These are phyloP conservation scores for Axinella damicornis DNA, from an alignment of 37 sponge, comb jelly and placozoan genomes.

Conservation along the genomic window DNA sequence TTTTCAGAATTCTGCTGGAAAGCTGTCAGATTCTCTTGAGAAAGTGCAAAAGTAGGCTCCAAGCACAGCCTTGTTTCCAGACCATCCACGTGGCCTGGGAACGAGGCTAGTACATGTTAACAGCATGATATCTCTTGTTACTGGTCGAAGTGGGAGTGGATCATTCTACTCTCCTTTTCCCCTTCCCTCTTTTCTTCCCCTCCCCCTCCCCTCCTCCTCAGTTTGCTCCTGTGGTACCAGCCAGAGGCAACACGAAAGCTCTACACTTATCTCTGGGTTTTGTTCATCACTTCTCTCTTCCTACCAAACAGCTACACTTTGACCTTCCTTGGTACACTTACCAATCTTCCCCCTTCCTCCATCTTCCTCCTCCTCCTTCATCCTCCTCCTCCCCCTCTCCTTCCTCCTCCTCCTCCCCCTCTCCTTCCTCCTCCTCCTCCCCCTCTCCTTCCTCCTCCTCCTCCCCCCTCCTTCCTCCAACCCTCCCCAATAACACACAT, in stretches of 20 bases:
- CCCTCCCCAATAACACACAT: background rate
- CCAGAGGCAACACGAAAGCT: slow-evolving; percentile 72
- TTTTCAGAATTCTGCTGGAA: slow-evolving; percentile 53
- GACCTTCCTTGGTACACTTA: slow-evolving; percentile 50
- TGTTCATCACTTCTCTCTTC: slow-evolving; percentile 53
- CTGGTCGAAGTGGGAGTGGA: no score
- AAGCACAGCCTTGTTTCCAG: no score
- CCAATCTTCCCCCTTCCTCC: background rate
- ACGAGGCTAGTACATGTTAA: no score
- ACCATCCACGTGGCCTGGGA: no score
- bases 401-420: background rate
- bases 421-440: background rate
- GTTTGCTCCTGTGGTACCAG: slow-evolving; percentile 73
- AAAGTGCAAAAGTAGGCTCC: slow-evolving; percentile 73
- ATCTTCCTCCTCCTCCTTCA: background rate
- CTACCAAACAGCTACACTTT: slow-evolving; percentile 60
- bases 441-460: background rate
- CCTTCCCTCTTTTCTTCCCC: background rate
- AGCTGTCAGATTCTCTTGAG: slow-evolving; percentile 63
- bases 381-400: background rate
- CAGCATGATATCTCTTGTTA: no score
- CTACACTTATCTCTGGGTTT: slow-evolving; percentile 57
- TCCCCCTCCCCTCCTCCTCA: background rate
- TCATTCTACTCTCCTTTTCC: background rate
- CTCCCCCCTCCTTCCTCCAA: background rate